A percentile compares a stretch with the other conserved stretches of the same genome.
Evolutionary conservation across 2,113 vertebrate species (phyloP).

Genomic region (Melanerpes aurifrons): DNA sequence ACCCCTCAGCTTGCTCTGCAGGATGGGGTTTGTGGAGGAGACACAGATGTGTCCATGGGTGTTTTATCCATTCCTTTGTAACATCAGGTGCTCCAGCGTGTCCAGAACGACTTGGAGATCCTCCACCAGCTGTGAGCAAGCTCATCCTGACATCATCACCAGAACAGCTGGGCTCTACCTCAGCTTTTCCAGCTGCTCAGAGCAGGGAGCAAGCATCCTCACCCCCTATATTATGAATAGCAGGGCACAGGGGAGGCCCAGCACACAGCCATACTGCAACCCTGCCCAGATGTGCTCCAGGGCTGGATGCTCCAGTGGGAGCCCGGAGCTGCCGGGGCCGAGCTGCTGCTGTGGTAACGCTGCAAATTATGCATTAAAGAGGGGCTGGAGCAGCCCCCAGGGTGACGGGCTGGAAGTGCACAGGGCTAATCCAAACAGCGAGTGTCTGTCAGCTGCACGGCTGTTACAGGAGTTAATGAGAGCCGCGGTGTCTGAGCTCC

Average conservation of each 20-base stretch:
- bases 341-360: rapidly evolving
- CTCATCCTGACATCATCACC: background rate
- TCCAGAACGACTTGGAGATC: background rate
- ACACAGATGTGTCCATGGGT: rapidly evolving
- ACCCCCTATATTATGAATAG: rapidly evolving
- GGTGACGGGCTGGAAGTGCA: background rate
- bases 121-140: background rate
- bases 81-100: rapidly evolving
- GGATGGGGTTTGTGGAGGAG: rapidly evolving
- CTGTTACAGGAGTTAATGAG: conserved; percentile 14
- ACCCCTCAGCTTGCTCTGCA: rapidly evolving
- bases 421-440: background rate
- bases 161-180: background rate
- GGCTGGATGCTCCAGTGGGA: background rate
- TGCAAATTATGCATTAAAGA: background rate
- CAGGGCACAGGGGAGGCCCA: rapidly evolving
- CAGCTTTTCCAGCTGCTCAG: background rate
- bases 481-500: background rate
- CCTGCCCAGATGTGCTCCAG: background rate
- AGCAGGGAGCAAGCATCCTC: background rate
- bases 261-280: rapidly evolving
- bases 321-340: background rate
- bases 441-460: background rate
- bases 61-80: rapidly evolving
- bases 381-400: background rate